Conservation (phyloP, 2,888 invertebrate species). For the Bhutanitis thaidina region DNA sequence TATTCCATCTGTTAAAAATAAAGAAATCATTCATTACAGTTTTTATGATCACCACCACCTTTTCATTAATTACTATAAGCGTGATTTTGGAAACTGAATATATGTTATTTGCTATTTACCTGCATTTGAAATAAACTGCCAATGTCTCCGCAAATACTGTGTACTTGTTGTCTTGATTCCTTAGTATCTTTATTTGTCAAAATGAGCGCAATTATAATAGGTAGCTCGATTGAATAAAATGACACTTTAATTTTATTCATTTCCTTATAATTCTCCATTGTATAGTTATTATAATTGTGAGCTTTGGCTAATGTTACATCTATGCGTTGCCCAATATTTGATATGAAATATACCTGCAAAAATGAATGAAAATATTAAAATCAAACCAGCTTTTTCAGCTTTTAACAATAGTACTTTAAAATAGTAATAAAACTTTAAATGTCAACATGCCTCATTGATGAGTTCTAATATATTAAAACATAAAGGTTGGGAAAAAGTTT, state of each 20-base stretch:
- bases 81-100: too few species aligned
- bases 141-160: neutral
- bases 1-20: too few species aligned
- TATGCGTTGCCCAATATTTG: slow-evolving; percentile 88
- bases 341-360: slow-evolving; percentile 76
- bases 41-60: too few species aligned
- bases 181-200: neutral
- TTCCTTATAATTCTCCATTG: neutral
- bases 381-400: too few species aligned
- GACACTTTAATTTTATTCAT: neutral
- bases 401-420: too few species aligned
- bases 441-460: slow-evolving; percentile 84
- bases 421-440: too few species aligned
- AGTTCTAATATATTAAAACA: slow-evolving; percentile 87
- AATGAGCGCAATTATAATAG: neutral
- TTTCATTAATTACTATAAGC: too few species aligned
- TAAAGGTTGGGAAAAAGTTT: slow-evolving; percentile 84
- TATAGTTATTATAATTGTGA: neutral
- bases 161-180: neutral
- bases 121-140: slow-evolving; percentile 3
- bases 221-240: neutral
- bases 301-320: slow-evolving; percentile 63
- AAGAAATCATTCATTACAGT: too few species aligned
- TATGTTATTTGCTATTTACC: neutral
- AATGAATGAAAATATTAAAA: too few species aligned